Percentiles rank a stretch among this genome's conserved stretches.
phyloP scores from a whole-genome alignment of 2,797 vertebrate genomes.

The Astyanax mexicanus region DNA sequence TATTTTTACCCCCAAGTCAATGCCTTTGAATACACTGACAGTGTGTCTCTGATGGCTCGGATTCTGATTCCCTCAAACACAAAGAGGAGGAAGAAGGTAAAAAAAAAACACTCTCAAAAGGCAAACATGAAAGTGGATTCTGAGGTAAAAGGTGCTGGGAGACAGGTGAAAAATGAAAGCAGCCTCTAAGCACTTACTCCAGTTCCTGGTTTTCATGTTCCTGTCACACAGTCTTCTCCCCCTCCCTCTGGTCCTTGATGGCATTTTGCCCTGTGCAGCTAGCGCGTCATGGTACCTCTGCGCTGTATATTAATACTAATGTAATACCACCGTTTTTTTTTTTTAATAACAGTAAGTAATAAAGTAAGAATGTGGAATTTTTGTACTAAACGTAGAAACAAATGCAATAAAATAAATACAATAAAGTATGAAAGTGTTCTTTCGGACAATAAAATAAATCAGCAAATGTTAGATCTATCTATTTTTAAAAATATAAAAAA shows the following conservation, averaged over 20 bases:
- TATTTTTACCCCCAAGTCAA: conserved; percentile 40
- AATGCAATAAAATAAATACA: too few species aligned
- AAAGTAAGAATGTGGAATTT: too few species aligned
- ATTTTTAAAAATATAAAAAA: too few species aligned
- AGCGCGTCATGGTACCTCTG: not conserved
- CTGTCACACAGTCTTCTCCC: conserved; percentile 4
- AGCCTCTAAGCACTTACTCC: conserved; percentile 7
- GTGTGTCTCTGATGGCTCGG: conserved; percentile 7
- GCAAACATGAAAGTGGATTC: conserved; percentile 11
- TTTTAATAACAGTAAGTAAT: not conserved
- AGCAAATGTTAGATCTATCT: too few species aligned
- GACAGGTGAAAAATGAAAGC: conserved; percentile 4
- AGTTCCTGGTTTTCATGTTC: conserved; percentile 7
- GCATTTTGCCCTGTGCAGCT: not conserved
- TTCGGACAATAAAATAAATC: too few species aligned
- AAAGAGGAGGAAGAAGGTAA: not conserved
- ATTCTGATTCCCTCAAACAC: conserved; percentile 17
- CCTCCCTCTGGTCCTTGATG: not conserved
- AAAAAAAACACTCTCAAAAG: conserved; percentile 8
- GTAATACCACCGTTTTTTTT: not conserved
- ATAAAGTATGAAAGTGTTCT: too few species aligned
- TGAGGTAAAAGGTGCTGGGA: conserved; percentile 6
- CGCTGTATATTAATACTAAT: not conserved
- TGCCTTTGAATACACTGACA: conserved; percentile 25
- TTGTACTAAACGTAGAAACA: too few species aligned